Evolutionary conservation across 2,888 invertebrate genomes (phyloP), one percentile per base, ranked within the genome.

Genomic region (Eupsilia transversa): DNA sequence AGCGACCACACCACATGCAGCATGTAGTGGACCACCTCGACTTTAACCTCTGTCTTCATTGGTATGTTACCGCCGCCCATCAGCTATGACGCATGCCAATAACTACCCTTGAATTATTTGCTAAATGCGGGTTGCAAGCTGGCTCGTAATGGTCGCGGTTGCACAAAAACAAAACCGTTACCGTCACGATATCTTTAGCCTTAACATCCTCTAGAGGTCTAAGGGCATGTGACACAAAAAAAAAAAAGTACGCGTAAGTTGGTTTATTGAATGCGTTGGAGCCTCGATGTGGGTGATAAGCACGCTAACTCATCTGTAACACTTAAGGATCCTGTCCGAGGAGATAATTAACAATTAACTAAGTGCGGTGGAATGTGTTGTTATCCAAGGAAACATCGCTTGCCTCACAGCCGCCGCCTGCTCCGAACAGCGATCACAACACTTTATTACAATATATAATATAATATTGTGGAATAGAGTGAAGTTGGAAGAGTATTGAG

Each of bases 301-400:
- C 38, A 3, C 10, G 33, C 41, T 43, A 23, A 54, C 35, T 74
- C 33, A 46, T 49, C 30, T 27, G 41, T 49, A 61, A 54, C 30
- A 61, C 23, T 33, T 1, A 20, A 20, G 27, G 23, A 46, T 49
- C 33, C 64, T 27, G 49, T 7, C 27, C 33, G 52, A 57, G 7
- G 23, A 10, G 27, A 41, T n/a, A 17, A 9, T 38, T 12, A 54
- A 23, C 52, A 46, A 43, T 59, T 46, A 72, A 10, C 54, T 6
- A 41, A 38, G 52, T 43, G 67, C 23, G 27, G 20, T 10, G 56
- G 52, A 68, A 63, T 38, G 23, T 57, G 20, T 14, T 43, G 27
- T 27, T 57, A 63, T 68, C 57, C 74, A 74, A 80, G 63, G 57
- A 67, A 74, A 63, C 57, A 67, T 78, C 74, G 66, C 30, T 66